Base-by-base conservation (phyloP, 2,888 invertebrate genomes). In the Bimastos eiseni region DNA sequence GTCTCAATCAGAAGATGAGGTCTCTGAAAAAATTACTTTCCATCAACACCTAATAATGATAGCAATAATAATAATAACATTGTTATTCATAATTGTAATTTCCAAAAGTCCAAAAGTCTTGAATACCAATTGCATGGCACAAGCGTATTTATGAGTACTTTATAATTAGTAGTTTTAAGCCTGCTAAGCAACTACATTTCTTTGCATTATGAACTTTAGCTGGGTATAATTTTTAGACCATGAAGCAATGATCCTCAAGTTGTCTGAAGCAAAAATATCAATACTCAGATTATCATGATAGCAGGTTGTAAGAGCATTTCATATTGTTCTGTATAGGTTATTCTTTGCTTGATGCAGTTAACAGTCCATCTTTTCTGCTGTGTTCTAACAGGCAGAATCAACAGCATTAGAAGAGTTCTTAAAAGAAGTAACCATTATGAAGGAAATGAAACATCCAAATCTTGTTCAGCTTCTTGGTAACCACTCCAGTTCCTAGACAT, bases 351-450 rank as follows among this genome's bases (percentile, higher is more conserved):
- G 49, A 49, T 19, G 24, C 6, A 49, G 21, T 49, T 3, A 49
- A 21, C 49, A 49, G 49, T 49, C 5, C 24, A 24, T 19, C 24
- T n/a, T 24, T 36, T 49, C 15, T 37, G 30, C 24, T n/a, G 33
- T 30, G 41, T 30, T 41, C 33, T 34, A 93, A 13, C 93, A 96
- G 96, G 99, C 99, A 95, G 99, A 99, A 95, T 99, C 99, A 34
- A 99, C 99, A 99, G 99, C 98, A 21, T 96, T 99, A 91, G 99
- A 99, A 95, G 99, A 99, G 95, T 99, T 99, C 95, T 96, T 99
- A 90, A 99, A 99, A 94, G 99, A 99, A 95, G 99, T 99, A 2
- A 97, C 98, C 90, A 98, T 99, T 91, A 99, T 99, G 99, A 99
- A 99, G 95, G 99, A 99, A 96, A 98, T 99, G 98, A 98, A 98